phyloP scores from a whole-genome alignment of 2,113 vertebrate species.

The Amia ocellicauda region DNA sequence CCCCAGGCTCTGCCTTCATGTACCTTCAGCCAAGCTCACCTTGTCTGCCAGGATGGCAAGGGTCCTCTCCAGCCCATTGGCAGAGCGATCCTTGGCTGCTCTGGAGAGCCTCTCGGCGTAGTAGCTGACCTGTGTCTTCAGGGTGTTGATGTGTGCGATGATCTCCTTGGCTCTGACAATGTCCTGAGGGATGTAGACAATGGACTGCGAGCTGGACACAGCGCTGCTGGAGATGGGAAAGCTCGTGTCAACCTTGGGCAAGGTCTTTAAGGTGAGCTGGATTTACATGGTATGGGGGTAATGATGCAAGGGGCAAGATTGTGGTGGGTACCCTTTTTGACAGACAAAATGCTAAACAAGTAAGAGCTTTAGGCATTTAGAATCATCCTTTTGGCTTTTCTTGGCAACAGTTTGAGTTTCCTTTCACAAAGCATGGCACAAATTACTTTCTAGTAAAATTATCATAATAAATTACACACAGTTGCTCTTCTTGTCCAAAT shows the following conservation, averaged over 20 bases:
- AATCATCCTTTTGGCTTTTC: too few relatives aligned
- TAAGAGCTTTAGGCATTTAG: too few relatives aligned
- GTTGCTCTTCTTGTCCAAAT: too few relatives aligned
- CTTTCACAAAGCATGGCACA: too few relatives aligned
- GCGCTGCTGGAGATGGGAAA: conserved; percentile 60
- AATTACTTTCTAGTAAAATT: too few relatives aligned
- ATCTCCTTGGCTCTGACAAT: conserved; percentile 92
- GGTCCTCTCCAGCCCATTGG: conserved; percentile 90
- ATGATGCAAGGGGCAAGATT: not conserved
- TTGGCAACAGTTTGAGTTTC: too few relatives aligned
- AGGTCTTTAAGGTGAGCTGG: not conserved
- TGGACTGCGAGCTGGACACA: conserved; percentile 84
- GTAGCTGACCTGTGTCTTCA: conserved; percentile 98
- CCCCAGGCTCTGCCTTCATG: too few relatives aligned
- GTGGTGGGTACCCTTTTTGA: too few relatives aligned
- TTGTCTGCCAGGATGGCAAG: conserved; percentile 91
- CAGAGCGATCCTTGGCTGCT: conserved; percentile 89
- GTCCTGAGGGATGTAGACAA: conserved; percentile 91
- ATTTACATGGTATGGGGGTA: not conserved
- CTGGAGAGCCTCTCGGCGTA: conserved; percentile 93
- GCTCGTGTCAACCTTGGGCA: not conserved
- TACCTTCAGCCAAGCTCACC: conserved; percentile 55
- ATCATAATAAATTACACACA: too few relatives aligned
- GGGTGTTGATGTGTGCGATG: conserved; percentile 92
- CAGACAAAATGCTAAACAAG: too few relatives aligned